Conservation (phyloP, 2,113 vertebrate genomes). For the Mesembrinibis cayennensis region DNA sequence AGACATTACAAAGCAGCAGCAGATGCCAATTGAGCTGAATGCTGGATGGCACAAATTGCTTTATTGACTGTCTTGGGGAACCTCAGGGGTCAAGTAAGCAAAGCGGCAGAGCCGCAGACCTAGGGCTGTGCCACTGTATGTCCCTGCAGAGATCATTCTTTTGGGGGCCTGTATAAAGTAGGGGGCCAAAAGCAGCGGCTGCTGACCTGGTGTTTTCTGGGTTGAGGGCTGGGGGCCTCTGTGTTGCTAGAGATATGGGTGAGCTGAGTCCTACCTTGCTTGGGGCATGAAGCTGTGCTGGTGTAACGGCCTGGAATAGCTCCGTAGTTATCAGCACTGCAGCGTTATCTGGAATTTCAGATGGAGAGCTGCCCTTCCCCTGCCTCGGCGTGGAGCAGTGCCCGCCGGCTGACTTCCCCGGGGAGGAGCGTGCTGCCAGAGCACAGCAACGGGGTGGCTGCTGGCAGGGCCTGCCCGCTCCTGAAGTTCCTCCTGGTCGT, state of each 20-base stretch:
- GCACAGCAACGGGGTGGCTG: neutral
- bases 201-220: neutral
- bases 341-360: neutral
- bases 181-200: neutral
- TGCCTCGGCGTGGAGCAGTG: neutral
- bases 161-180: neutral
- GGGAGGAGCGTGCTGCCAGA: neutral
- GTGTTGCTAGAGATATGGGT: neutral
- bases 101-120: fast-evolving
- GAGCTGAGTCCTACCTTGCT: neutral
- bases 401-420: fast-evolving
- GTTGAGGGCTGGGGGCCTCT: neutral
- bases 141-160: neutral
- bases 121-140: neutral
- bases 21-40: neutral
- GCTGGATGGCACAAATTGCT: neutral
- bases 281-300: neutral
- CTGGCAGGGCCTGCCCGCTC: neutral
- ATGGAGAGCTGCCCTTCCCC: neutral
- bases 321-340: neutral
- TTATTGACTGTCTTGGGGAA: neutral
- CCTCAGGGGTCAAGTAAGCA: neutral
- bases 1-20: neutral
- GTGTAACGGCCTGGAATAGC: neutral
- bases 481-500: neutral